Conservation (phyloP, 1,140 invertebrate genomes). For the Drosophila sechellia region DNA sequence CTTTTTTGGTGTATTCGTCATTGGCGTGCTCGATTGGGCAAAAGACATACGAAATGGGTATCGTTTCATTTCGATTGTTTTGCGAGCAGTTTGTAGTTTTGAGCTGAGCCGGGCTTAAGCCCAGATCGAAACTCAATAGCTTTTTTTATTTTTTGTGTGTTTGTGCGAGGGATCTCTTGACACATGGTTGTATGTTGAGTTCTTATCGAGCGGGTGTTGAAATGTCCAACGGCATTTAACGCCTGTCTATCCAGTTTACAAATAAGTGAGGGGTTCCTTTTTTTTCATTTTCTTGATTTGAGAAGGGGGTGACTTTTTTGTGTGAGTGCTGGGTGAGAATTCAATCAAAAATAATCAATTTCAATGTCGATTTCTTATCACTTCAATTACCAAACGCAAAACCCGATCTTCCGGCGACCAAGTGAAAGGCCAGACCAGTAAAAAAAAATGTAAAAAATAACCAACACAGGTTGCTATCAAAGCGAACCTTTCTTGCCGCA, state of each 20-base stretch:
- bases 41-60: constrained; percentile 62
- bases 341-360: constrained; percentile 42
- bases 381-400: constrained; percentile 12
- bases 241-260: constrained; percentile 47
- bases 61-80: constrained; percentile 38
- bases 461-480: constrained; percentile 36
- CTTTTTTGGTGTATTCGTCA: constrained; percentile 56
- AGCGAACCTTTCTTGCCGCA: constrained; percentile 22
- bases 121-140: constrained; percentile 23
- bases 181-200: constrained; percentile 32
- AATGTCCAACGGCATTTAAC: constrained; percentile 45
- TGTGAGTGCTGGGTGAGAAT: constrained; percentile 15
- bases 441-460: constrained; percentile 8
- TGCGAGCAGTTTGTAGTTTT: constrained; percentile 24
- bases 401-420: constrained; percentile 29
- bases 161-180: constrained; percentile 36
- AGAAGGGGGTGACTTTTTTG: neutral
- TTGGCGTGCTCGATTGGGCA: constrained; percentile 74
- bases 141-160: neutral
- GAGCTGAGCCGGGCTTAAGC: constrained; percentile 13
- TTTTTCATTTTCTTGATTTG: too few relatives aligned
- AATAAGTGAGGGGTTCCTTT: constrained; percentile 5
- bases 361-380: constrained; percentile 54
- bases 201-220: constrained; percentile 69
- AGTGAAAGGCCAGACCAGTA: constrained; percentile 65